Base-by-base conservation (phyloP, 2,888 invertebrate species). In the Bibio marci region DNA sequence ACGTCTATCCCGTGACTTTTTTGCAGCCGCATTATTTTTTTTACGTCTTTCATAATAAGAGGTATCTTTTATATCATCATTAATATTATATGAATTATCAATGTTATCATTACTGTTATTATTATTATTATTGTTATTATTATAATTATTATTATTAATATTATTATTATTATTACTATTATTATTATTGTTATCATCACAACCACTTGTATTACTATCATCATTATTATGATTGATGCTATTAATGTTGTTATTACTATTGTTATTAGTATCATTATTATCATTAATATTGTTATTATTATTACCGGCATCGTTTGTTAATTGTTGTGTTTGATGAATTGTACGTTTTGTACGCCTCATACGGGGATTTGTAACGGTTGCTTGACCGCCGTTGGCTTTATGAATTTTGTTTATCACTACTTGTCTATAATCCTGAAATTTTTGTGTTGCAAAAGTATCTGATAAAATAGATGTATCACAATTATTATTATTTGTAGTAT, bases 11-110 rank as follows among this genome's bases (percentile, higher is more conserved):
- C 95, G 69, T 1, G 91, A 92, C 48, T 90, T 71, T 59, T 95
- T 95, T 1, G 95, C 95, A 0, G 95, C 94, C 45, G 80, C 85
- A 57, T 95, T 95, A 58, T 95, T 95, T 54, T 88, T 86, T 46
- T 82, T 72, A 10, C 94, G 65, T 40, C 90, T 73, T 50, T 86
- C 90, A 65, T 80, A 80, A 55, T 95, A 95, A 0, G 80, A 75
- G 3, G 81, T 80, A 54, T 91, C 88, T 50, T 82, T 70, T 40
- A 60, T 51, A 8, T 8, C n/a, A 19, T 14, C 8, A 19, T 35
- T 40, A 26, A 26, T 30, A 25, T 35, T 35, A 11, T 27, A 26
- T 10, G 30, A 26, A 18, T 37, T 38, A 28, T 42, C 27, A 12
- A 31, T 19, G n/a, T 34, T 26, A 18, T 26, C 15, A 15, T 22